Base-by-base conservation (phyloP, 1,140 invertebrate genomes). In the Drosophila ohnishii region DNA sequence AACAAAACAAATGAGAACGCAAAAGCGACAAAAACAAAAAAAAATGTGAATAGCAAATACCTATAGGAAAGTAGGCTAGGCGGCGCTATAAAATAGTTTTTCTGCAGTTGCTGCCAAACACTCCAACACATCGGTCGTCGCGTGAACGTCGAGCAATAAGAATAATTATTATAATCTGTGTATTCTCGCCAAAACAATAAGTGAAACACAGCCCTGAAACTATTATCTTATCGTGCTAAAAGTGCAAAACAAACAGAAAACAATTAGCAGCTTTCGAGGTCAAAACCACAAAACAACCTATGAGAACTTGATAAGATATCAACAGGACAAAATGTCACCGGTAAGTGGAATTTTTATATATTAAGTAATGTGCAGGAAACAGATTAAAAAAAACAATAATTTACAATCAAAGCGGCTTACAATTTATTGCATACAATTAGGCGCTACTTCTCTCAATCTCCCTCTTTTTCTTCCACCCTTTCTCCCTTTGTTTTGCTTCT, bases 41-140 rank as follows among this genome's bases (percentile, higher is more conserved):
- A 66, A 78, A 65, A 55, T 76, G 11, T n/a, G 37, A 40, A 55
- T 56, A 58, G 48, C 47, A 64, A 64, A 78, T 64, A 62, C 72
- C 78, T 59, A 66, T 75, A 75, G 62, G 69, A 73, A 79, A 64
- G 70, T 86, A 59, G 79, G 64, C 65, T 79, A 86, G 78, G 56
- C 82, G 61, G 30, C 73, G 65, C 69, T 65, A 81, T 69, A 58
- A 47, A 72, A 60, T 63, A 69, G 67, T 70, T 61, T 59, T 50
- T 47, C 45, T 44, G 61, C 73, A 87, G 75, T 87, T 61, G 76
- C 39, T 67, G 40, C 37, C 70, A 55, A 60, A 69, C 76, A 72
- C 57, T 73, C 83, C 62, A 73, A 70, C 66, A 57, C 45, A 79
- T 34, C 79, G 51, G 82, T 61, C 56, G 51, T 22, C 28, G 28